phyloP scores from a whole-genome alignment of 2,797 vertebrate species.

The Cercopithecus diana region DNA sequence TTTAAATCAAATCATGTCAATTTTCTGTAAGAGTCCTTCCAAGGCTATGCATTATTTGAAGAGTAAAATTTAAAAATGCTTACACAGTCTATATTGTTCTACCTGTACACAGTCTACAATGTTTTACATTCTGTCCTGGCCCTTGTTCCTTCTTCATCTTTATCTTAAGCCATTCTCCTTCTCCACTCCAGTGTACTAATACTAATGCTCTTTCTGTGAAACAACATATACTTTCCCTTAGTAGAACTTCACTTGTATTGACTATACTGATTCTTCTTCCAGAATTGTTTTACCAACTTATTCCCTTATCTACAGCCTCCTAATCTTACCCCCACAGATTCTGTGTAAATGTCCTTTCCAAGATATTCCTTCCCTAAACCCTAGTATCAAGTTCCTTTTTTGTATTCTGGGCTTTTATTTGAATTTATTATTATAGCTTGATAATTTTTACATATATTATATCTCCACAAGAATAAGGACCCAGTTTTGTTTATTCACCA shows the following conservation, averaged over 20 bases:
- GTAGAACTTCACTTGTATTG: neutral
- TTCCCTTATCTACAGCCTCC: neutral
- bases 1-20: neutral
- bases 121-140: neutral
- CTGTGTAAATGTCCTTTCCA: neutral
- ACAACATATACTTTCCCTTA: neutral
- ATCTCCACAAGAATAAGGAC: neutral
- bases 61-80: neutral
- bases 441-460: neutral
- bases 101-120: too few relatives aligned
- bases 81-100: neutral
- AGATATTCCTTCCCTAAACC: neutral
- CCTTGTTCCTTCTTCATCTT: neutral
- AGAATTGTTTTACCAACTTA: neutral
- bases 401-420: neutral
- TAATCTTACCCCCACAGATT: neutral
- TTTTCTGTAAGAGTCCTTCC: neutral
- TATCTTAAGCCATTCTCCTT: neutral
- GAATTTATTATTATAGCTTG: neutral
- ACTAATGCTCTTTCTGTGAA: neutral
- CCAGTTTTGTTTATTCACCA: neutral
- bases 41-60: neutral
- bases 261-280: neutral
- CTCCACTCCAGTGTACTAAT: neutral
- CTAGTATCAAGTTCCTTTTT: neutral